Conservation (phyloP, 2,797 vertebrate species). For the Liparis tanakae region DNA sequence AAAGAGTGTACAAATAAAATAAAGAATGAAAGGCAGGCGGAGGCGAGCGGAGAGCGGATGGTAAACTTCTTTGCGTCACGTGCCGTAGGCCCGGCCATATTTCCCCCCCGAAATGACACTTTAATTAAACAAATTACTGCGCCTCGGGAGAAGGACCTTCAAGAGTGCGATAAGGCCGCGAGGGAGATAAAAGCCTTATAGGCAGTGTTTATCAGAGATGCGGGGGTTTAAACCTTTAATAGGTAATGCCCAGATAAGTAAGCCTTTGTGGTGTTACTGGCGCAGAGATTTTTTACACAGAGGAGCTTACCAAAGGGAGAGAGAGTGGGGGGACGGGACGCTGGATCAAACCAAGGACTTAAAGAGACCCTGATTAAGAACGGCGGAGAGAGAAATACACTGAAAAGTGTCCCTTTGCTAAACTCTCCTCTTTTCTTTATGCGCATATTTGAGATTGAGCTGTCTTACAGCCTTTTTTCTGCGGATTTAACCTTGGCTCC, state of each 20-base stretch:
- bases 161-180: conserved; percentile 80
- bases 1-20: conserved; percentile 13
- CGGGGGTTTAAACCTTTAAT: conserved; percentile 87
- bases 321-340: conserved; percentile 26
- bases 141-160: conserved; percentile 83
- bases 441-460: conserved; percentile 55
- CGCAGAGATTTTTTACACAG: conserved; percentile 82
- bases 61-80: conserved; percentile 82
- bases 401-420: conserved; percentile 66
- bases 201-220: conserved; percentile 86
- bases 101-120: conserved; percentile 86
- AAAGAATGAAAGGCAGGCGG: conserved; percentile 27
- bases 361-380: conserved; percentile 68
- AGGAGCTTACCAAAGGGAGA: conserved; percentile 74
- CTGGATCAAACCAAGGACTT: conserved; percentile 77
- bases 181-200: conserved; percentile 85
- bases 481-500: conserved; percentile 56
- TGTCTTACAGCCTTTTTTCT: conserved; percentile 26
- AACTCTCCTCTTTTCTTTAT: conserved; percentile 69
- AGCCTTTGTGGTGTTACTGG: conserved; percentile 86
- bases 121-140: conserved; percentile 89
- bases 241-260: conserved; percentile 89
- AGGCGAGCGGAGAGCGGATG: conserved; percentile 28
- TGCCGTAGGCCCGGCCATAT: conserved; percentile 73
- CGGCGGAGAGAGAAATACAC: conserved; percentile 36